phyloP scores from a whole-genome alignment of 1,140 invertebrate genomes.

The Aradophagus sp. region DNA sequence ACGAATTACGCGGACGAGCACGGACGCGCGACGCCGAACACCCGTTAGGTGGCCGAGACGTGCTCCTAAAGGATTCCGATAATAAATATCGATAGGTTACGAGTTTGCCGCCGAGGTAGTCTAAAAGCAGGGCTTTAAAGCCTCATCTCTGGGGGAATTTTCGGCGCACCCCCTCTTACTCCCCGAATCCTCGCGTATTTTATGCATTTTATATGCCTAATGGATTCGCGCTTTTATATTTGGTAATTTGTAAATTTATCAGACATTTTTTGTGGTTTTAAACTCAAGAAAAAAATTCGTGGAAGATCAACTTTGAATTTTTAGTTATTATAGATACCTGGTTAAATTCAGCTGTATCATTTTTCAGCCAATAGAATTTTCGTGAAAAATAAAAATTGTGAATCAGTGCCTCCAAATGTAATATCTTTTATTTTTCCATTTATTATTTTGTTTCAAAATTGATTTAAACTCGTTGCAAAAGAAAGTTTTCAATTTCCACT shows the following conservation, averaged over 20 bases:
- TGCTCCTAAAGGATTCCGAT: slow-evolving; percentile 52
- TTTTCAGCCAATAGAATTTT: too few relatives aligned
- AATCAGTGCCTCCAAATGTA: too few relatives aligned
- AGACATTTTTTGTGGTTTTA: too few relatives aligned
- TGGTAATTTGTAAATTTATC: slow-evolving; percentile 33
- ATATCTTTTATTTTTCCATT: too few relatives aligned
- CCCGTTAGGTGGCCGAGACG: slow-evolving; percentile 50
- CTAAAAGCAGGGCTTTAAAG: slow-evolving; percentile 54
- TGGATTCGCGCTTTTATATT: slow-evolving; percentile 52
- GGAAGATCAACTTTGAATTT: too few relatives aligned
- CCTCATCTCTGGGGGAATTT: slow-evolving; percentile 46
- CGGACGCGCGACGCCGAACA: slow-evolving; percentile 33
- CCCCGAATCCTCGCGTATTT: slow-evolving; percentile 22
- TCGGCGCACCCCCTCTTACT: slow-evolving; percentile 17
- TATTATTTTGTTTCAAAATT: too few relatives aligned
- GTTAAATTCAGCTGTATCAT: too few relatives aligned
- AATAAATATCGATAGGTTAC: slow-evolving; percentile 61
- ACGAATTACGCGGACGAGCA: slow-evolving; percentile 23
- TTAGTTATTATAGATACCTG: too few relatives aligned
- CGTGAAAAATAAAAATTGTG: too few relatives aligned
- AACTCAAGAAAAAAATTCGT: too few relatives aligned
- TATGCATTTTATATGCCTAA: slow-evolving; percentile 52
- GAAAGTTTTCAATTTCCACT: too few relatives aligned
- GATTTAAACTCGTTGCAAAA: too few relatives aligned
- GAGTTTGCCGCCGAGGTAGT: slow-evolving; percentile 43